Conservation (phyloP, 2,113 vertebrate species). For the Cacatua alba region DNA sequence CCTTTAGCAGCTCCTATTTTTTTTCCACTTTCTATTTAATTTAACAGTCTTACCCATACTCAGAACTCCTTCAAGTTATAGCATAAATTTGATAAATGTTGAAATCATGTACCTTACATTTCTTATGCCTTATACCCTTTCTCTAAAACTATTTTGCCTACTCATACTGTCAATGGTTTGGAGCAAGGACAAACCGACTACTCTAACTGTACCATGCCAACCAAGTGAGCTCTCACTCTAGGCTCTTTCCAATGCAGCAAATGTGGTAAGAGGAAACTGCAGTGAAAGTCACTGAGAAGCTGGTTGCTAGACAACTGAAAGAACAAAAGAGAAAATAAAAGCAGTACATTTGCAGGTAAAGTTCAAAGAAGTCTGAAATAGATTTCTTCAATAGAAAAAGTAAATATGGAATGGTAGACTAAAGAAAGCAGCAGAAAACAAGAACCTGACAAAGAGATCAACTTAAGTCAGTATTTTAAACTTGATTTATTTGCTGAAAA, state of each 20-base stretch:
- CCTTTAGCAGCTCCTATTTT: background rate
- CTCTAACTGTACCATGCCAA: background rate
- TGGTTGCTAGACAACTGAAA: constrained; percentile 1
- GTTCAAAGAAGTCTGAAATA: background rate
- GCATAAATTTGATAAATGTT: background rate
- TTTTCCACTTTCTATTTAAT: background rate
- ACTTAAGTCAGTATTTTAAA: background rate
- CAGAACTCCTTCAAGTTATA: background rate
- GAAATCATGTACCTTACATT: background rate
- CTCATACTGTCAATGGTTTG: background rate
- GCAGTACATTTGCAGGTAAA: background rate
- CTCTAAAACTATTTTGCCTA: background rate
- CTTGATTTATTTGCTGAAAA: background rate
- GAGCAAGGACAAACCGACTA: background rate
- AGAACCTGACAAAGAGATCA: background rate
- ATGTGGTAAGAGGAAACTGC: background rate
- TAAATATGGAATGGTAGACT: background rate
- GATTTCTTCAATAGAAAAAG: background rate
- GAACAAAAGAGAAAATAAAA: background rate
- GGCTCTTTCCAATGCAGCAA: background rate
- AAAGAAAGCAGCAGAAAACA: background rate
- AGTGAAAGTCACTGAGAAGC: background rate
- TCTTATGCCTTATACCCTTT: background rate
- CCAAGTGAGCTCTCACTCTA: background rate
- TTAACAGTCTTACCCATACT: background rate